phyloP scores from a whole-genome alignment of 2,888 invertebrate species.

The Caenorhabditis zanzibari region DNA sequence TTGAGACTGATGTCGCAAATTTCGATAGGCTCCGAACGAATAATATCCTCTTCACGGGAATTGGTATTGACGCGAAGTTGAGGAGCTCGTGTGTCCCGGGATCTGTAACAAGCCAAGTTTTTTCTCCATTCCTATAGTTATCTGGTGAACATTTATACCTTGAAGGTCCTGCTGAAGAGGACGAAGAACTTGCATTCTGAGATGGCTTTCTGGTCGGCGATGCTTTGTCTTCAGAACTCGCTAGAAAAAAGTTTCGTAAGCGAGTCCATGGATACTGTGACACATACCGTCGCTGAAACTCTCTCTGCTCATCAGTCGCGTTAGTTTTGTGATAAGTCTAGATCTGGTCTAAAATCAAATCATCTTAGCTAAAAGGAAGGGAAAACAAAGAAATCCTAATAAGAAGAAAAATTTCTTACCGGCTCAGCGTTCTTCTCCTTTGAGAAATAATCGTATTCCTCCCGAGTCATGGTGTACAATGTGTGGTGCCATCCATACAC shows the following conservation, averaged over 20 bases:
- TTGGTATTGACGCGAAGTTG: constrained; percentile 3
- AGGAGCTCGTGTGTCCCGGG: neutral
- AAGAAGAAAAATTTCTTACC: no score
- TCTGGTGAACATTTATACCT: constrained; percentile 10
- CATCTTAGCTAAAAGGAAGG: neutral
- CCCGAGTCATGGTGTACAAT: constrained; percentile 46
- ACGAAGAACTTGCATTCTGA: neutral
- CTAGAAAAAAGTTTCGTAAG: constrained; percentile 37
- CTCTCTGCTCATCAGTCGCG: constrained; percentile 56
- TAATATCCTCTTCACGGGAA: constrained; percentile 47
- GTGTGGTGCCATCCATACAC: constrained; percentile 55
- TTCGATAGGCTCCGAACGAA: constrained; percentile 43
- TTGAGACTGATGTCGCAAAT: constrained; percentile 50
- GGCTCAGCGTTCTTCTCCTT: constrained; percentile 17
- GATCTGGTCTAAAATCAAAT: constrained; percentile 43
- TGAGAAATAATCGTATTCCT: constrained; percentile 40
- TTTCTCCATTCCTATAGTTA: neutral
- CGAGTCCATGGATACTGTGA: constrained; percentile 13
- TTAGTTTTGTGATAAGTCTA: constrained; percentile 48
- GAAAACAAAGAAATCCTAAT: neutral
- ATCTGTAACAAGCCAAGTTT: neutral
- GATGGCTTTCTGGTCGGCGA: constrained; percentile 38
- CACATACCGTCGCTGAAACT: constrained; percentile 55
- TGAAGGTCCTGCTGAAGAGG: constrained; percentile 11
- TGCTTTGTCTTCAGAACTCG: constrained; percentile 40